Percentiles rank a stretch among this genome's conserved stretches.
Conservation (phyloP, 2,797 vertebrate genomes). For the Xyrichtys novacula region DNA sequence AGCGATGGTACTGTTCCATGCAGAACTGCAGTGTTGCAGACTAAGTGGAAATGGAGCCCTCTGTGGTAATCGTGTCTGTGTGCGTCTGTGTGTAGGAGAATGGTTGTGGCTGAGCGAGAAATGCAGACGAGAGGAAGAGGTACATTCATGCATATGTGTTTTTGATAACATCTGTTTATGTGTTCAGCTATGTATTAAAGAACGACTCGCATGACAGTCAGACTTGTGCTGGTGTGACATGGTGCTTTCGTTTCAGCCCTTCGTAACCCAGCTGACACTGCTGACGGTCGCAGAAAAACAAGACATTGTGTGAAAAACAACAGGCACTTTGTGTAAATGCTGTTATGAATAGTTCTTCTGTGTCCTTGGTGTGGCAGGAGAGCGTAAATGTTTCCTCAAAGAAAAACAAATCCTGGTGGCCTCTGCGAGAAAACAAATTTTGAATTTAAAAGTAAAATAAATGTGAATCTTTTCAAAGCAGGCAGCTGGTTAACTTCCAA, state of each 20-base stretch:
- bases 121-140: slow-evolving; percentile 9
- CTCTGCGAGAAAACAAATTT: slow-evolving; percentile 34
- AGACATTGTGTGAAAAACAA: slow-evolving; percentile 22
- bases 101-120: slow-evolving; percentile 22
- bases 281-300: slow-evolving; percentile 27
- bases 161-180: slow-evolving; percentile 20
- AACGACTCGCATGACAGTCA: background rate
- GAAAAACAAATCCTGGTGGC: slow-evolving; percentile 19
- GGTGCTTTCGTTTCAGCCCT: slow-evolving; percentile 10
- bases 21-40: slow-evolving; percentile 43
- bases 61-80: background rate
- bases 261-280: slow-evolving; percentile 13
- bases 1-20: slow-evolving; percentile 32
- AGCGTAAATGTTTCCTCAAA: slow-evolving; percentile 33
- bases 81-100: background rate
- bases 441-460: slow-evolving; percentile 53
- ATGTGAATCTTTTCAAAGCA: slow-evolving; percentile 52
- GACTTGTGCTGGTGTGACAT: slow-evolving; percentile 13
- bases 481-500: slow-evolving; percentile 54
- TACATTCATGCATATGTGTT: slow-evolving; percentile 10
- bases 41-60: slow-evolving; percentile 51
- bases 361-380: slow-evolving; percentile 32
- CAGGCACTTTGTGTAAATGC: slow-evolving; percentile 25
- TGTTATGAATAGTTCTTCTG: slow-evolving; percentile 22
- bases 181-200: slow-evolving; percentile 26